Percentiles rank a stretch among this genome's conserved stretches.
These are phyloP conservation scores for Drosophila sordidapex DNA, from an alignment of 2,888 invertebrate genomes.

Conservation along the genomic window DNA sequence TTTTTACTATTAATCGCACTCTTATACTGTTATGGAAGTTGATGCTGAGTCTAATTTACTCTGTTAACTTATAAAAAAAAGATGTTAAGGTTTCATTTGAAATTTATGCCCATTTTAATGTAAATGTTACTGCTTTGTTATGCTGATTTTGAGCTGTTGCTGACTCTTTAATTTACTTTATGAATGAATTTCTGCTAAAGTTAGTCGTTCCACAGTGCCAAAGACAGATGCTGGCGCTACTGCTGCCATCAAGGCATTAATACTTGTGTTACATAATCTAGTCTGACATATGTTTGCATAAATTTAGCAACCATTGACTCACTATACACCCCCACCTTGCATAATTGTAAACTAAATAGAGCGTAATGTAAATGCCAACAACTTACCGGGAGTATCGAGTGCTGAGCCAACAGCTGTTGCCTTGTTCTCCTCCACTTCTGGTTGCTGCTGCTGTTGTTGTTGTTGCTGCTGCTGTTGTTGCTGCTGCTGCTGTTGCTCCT, in stretches of 20 bases:
- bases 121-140: neutral
- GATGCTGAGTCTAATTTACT: neutral
- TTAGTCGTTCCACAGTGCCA: slow-evolving; percentile 23
- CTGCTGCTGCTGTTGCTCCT: slow-evolving; percentile 53
- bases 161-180: neutral
- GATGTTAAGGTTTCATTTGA: neutral
- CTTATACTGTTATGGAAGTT: neutral
- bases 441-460: slow-evolving; percentile 8
- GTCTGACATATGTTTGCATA: slow-evolving; percentile 78
- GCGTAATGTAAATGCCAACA: slow-evolving; percentile 57
- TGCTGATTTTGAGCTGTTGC: neutral
- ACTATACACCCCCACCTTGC: slow-evolving; percentile 31
- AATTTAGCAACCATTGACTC: slow-evolving; percentile 49
- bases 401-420: slow-evolving; percentile 25
- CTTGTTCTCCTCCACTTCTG: slow-evolving; percentile 27
- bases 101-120: neutral
- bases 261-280: slow-evolving; percentile 71
- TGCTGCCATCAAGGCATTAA: slow-evolving; percentile 33
- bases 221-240: slow-evolving; percentile 14
- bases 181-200: neutral
- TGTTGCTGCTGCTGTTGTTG: slow-evolving; percentile 33
- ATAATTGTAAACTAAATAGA: slow-evolving; percentile 73
- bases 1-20: neutral
- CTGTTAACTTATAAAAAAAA: too few species aligned
- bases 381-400: slow-evolving; percentile 65